A percentile compares a stretch with the other conserved stretches of the same genome.
Evolutionary conservation across 30 jellyfish, hydroid and myxozoan genomes (phyloP).

Genomic region (Turritopsis dohrnii): DNA sequence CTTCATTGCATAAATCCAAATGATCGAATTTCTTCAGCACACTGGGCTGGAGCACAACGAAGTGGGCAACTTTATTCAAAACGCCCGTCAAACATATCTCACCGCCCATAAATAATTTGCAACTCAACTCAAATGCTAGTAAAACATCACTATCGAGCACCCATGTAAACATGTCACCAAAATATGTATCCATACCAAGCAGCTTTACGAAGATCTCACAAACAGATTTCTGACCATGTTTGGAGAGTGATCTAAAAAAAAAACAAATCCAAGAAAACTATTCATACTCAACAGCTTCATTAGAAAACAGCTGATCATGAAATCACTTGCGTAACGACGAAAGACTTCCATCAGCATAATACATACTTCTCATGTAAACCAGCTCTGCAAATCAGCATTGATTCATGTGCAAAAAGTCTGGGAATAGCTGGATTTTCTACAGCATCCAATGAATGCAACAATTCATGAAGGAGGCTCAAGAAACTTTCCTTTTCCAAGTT

Average conservation of each 20-base stretch:
- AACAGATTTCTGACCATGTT: neutral
- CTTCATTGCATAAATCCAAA: neutral
- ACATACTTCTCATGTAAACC: neutral
- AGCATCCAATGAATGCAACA: slow-evolving; percentile 17
- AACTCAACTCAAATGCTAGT: neutral
- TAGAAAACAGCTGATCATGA: no score
- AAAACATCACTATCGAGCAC: neutral
- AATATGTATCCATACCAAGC: neutral
- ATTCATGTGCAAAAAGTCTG: slow-evolving; percentile 33
- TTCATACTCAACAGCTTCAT: no score
- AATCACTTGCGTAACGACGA: no score
- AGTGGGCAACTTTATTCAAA: neutral
- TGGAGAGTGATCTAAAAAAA: neutral
- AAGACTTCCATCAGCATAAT: neutral
- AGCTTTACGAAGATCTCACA: neutral
- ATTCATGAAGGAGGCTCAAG: slow-evolving; percentile 16
- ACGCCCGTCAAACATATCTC: neutral
- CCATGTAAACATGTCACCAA: slow-evolving; percentile 16
- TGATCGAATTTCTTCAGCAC: neutral
- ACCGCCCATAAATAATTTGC: neutral
- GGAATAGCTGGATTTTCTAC: slow-evolving; percentile 39
- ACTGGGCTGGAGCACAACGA: neutral
- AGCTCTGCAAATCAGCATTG: slow-evolving; percentile 22
- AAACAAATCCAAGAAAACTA: neutral
- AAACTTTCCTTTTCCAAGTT: slow-evolving; percentile 20